Conservation (phyloP, 2,888 invertebrate genomes). For the Seira ritae region DNA sequence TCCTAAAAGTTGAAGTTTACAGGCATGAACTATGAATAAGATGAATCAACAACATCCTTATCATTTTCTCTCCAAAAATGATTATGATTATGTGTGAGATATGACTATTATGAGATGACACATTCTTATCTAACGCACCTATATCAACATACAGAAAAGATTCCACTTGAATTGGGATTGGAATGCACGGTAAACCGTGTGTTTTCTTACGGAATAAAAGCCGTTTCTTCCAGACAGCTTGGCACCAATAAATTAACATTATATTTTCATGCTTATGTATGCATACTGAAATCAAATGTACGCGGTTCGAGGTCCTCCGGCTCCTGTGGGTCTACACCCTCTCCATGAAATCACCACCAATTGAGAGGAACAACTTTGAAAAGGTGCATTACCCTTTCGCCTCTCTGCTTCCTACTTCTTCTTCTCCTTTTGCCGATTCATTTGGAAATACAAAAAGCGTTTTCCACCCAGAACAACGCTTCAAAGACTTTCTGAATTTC, state of each 20-base stretch:
- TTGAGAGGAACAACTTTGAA: constrained; percentile 12
- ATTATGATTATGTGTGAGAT: not conserved
- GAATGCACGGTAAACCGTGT: not conserved
- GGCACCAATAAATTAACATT: constrained; percentile 39
- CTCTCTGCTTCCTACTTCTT: not conserved
- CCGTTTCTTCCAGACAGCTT: constrained; percentile 45
- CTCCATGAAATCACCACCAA: not conserved
- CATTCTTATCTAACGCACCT: constrained; percentile 4
- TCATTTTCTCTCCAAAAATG: too few species aligned
- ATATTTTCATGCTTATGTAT: too few species aligned
- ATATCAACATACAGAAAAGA: constrained; percentile 19
- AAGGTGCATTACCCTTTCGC: constrained; percentile 46
- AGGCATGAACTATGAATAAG: not conserved
- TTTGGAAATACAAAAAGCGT: constrained; percentile 11
- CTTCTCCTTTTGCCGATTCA: not conserved
- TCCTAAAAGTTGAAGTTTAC: not conserved
- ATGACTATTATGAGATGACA: not conserved
- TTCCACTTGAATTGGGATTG: constrained; percentile 40
- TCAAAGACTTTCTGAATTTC: not conserved
- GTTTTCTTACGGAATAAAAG: too few species aligned
- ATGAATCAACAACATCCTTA: too few species aligned
- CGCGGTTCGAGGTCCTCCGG: constrained; percentile 18
- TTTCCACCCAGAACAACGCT: not conserved
- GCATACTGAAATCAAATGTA: not conserved
- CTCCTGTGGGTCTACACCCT: constrained; percentile 18